Percentiles rank a stretch among this genome's conserved stretches.
Conservation (phyloP, 2,888 invertebrate genomes). For the Hecatera dysodea region DNA sequence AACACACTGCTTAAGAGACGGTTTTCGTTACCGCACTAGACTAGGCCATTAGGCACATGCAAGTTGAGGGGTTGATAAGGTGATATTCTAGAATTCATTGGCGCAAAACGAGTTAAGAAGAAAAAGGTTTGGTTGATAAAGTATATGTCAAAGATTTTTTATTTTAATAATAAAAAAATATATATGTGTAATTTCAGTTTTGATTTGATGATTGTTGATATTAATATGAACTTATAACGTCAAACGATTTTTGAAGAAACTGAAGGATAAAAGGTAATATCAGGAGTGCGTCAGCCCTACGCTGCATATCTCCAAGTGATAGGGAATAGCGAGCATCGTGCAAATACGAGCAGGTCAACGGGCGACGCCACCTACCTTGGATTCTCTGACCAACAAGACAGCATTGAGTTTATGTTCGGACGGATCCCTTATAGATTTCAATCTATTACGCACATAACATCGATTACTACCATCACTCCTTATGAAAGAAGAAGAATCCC, state of each 20-base stretch:
- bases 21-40: neutral
- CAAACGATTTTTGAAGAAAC: neutral
- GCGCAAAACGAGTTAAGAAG: no score
- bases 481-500: neutral
- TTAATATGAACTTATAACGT: no score
- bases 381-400: constrained; percentile 8
- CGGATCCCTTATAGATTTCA: no score
- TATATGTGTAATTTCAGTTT: no score
- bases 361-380: constrained; percentile 19
- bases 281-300: constrained; percentile 23
- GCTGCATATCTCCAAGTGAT: neutral
- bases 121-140: no score
- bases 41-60: neutral
- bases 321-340: constrained; percentile 1
- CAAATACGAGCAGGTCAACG: constrained; percentile 46
- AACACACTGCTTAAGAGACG: neutral
- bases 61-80: neutral
- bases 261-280: neutral
- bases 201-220: neutral
- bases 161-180: no score
- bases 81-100: neutral
- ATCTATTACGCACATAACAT: no score
- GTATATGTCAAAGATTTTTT: no score
- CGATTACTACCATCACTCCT: no score
- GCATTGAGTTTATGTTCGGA: no score